Evolutionary conservation across 2,113 vertebrate species (phyloP).

Genomic region (Anolis sagrei): DNA sequence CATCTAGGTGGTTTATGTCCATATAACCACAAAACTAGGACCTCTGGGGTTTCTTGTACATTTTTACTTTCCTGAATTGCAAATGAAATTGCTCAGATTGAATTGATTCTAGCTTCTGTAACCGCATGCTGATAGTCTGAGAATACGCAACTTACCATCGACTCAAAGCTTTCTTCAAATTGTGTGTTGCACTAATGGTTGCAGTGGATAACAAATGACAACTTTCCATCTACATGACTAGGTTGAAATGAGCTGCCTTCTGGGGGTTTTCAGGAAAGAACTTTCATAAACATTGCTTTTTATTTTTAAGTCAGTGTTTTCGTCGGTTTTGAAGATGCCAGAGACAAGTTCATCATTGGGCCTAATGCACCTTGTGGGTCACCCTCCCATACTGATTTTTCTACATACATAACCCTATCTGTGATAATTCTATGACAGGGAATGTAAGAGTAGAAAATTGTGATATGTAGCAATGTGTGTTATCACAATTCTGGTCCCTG

Average conservation of each 20-base stretch:
- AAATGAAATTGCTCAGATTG: slow-evolving; percentile 39
- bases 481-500: too few relatives aligned
- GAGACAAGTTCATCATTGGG: neutral
- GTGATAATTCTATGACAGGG: too few relatives aligned
- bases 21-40: slow-evolving; percentile 46
- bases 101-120: slow-evolving; percentile 46
- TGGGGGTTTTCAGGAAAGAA: slow-evolving; percentile 48
- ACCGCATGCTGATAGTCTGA: slow-evolving; percentile 3
- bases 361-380: neutral
- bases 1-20: slow-evolving; percentile 37
- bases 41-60: slow-evolving; percentile 34
- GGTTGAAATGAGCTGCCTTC: slow-evolving; percentile 24
- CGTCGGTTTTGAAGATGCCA: too few relatives aligned
- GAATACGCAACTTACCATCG: slow-evolving; percentile 20
- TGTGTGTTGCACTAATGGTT: slow-evolving; percentile 8
- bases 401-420: too few relatives aligned
- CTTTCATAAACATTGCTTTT: slow-evolving; percentile 51
- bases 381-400: too few relatives aligned
- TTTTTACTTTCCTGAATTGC: slow-evolving; percentile 53
- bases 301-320: neutral
- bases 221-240: slow-evolving; percentile 11
- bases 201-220: slow-evolving; percentile 15
- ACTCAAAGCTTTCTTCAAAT: slow-evolving; percentile 1
- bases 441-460: too few relatives aligned
- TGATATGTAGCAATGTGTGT: too few relatives aligned